phyloP scores from a whole-genome alignment of 2,113 vertebrate genomes.

The Neofelis nebulosa region DNA sequence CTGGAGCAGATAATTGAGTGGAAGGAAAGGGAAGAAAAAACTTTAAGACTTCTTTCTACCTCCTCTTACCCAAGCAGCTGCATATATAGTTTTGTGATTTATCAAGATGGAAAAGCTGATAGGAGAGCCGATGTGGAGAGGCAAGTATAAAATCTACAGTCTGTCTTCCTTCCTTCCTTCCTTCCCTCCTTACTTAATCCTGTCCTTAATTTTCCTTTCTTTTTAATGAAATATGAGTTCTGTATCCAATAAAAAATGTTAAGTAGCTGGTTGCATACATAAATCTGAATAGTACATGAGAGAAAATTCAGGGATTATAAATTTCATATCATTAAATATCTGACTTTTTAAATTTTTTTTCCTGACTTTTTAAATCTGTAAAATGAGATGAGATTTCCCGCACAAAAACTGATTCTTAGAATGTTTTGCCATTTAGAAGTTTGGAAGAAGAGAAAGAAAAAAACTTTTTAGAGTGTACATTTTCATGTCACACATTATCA shows the following conservation, averaged over 20 bases:
- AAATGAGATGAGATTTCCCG: not conserved
- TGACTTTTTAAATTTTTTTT: not conserved
- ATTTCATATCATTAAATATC: not conserved
- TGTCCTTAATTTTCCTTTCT: not conserved
- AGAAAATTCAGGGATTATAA: not conserved
- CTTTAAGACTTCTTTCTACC: rapidly evolving
- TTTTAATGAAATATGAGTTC: not conserved
- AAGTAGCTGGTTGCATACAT: not conserved
- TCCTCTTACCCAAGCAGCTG: not conserved
- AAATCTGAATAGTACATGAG: not conserved
- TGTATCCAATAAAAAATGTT: not conserved
- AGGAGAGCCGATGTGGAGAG: not conserved
- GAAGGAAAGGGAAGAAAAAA: not conserved
- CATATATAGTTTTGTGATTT: not conserved
- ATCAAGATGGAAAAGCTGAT: not conserved
- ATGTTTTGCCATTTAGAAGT: not conserved
- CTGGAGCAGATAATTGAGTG: not conserved
- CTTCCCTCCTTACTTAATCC: not conserved
- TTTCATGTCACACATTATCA: not conserved
- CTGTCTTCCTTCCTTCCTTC: not conserved
- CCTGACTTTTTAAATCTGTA: not conserved
- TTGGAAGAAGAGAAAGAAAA: not conserved
- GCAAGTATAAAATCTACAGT: not conserved
- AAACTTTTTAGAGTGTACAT: not conserved
- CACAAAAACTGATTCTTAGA: not conserved